Evolutionary conservation across 2,888 invertebrate species (phyloP), one percentile per base, ranked within the genome.

Genomic region (Pyralis farinalis): DNA sequence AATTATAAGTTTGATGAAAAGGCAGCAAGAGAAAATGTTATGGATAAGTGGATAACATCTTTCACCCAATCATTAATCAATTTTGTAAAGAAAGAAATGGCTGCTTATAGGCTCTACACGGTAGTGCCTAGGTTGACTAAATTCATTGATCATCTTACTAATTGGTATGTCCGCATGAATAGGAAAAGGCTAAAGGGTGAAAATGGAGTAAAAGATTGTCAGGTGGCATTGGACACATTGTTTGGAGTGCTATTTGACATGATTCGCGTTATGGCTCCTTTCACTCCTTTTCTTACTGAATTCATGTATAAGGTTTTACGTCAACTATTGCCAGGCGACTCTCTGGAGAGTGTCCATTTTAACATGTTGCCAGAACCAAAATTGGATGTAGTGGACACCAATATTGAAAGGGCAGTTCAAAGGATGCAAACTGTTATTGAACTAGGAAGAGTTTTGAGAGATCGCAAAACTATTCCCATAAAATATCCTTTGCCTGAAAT

Each of bases 111-210:
- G 40, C 87, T 99, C 39, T 99, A 98, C 71, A 98, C 98, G 0
- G 99, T 99, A 7, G 95, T 98, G 7, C 98, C 98, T 0, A 91
- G 94, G 40, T 87, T 99, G 30, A 95, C 98, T 0, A 97, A 98
- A 72, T 99, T 97, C 78, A 97, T 99, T 53, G 98, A 99, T 69
- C 96, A 98, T 70, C 91, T 99, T 2, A 99, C 99, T 20, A 99
- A 99, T 78, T 98, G 98, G 98, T 99, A 99, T 75, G 98, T 99
- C 21, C 91, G 99, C 49, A 95, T 99, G 93, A 99, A 99, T 78
- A 92, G 99, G 42, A 95, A 94, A 60, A 91, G 99, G 37, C 92
- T 99, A 46, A 99, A 98, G 90, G 98, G 98, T 29, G 98, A 98
- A 67, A 91, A 90, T 50, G 96, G 97, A 0, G 71, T 90, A 1